phyloP scores from a whole-genome alignment of 2,113 vertebrate genomes.

The Cnemophilus loriae region DNA sequence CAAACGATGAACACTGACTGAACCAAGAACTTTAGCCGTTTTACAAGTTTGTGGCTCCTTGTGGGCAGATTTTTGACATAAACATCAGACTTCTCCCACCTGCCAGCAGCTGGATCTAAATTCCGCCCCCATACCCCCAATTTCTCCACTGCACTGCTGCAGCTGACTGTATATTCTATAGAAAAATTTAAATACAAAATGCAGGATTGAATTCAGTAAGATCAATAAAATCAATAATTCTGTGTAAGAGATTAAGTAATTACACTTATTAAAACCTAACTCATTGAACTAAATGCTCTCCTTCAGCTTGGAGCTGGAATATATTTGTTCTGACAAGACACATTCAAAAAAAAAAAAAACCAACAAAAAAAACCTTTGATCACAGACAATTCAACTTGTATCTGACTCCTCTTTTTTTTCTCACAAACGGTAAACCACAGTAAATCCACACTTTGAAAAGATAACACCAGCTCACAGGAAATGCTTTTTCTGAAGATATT shows the following conservation, averaged over 20 bases:
- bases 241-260: neutral
- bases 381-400: neutral
- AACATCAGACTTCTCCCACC: neutral
- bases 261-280: neutral
- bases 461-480: neutral
- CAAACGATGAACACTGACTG: neutral
- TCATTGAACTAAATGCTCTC: neutral
- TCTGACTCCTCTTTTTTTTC: neutral
- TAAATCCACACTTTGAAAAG: neutral
- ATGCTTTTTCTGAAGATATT: neutral
- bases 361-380: neutral
- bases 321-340: neutral
- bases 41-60: neutral
- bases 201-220: neutral
- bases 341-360: neutral
- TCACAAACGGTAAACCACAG: neutral
- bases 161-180: neutral
- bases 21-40: neutral
- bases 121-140: neutral
- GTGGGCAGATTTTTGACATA: neutral
- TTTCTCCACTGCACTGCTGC: neutral
- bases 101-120: neutral
- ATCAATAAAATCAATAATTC: neutral
- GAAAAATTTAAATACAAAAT: neutral
- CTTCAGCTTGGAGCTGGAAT: neutral